A percentile compares a stretch with the other conserved stretches of the same genome.
Evolutionary conservation across 2,113 vertebrate genomes (phyloP).

Genomic region (Zosterops pallidus): DNA sequence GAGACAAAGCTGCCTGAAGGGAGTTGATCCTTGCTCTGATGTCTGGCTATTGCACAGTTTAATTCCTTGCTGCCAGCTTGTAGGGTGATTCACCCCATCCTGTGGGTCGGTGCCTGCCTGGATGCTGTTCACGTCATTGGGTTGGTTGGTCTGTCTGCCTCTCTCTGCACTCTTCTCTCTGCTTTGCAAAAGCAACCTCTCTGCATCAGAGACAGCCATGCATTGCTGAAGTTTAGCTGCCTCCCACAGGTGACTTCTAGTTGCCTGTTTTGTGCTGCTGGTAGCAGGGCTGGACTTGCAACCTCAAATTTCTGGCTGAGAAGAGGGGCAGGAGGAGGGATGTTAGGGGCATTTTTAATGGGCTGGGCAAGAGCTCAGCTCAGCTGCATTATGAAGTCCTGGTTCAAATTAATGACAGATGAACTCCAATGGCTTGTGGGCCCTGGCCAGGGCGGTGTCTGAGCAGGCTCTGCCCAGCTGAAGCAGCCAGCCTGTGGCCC

Average conservation of each 20-base stretch:
- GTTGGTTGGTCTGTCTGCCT: not conserved
- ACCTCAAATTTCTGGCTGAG: not conserved
- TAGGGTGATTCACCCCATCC: not conserved
- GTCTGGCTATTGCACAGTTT: not conserved
- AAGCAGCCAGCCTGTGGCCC: not conserved
- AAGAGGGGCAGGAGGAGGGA: not conserved
- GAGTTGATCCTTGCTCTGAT: not conserved
- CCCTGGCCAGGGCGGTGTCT: accelerated
- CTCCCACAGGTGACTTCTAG: slow-evolving; percentile 48
- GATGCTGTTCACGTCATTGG: accelerated
- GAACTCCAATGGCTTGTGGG: not conserved
- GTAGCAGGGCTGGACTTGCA: not conserved
- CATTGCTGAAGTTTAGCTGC: slow-evolving; percentile 46
- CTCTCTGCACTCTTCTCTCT: not conserved
- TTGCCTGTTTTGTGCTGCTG: not conserved
- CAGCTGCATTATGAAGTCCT: not conserved
- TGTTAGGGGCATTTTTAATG: not conserved
- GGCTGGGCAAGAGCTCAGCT: not conserved
- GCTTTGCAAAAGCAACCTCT: not conserved
- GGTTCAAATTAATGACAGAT: not conserved
- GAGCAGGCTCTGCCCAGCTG: not conserved
- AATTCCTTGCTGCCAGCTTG: not conserved
- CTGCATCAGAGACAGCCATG: not conserved
- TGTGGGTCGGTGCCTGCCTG: not conserved
- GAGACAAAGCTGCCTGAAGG: not conserved